Base-by-base conservation (phyloP, 2,888 invertebrate species). In the Norana najaformis region DNA sequence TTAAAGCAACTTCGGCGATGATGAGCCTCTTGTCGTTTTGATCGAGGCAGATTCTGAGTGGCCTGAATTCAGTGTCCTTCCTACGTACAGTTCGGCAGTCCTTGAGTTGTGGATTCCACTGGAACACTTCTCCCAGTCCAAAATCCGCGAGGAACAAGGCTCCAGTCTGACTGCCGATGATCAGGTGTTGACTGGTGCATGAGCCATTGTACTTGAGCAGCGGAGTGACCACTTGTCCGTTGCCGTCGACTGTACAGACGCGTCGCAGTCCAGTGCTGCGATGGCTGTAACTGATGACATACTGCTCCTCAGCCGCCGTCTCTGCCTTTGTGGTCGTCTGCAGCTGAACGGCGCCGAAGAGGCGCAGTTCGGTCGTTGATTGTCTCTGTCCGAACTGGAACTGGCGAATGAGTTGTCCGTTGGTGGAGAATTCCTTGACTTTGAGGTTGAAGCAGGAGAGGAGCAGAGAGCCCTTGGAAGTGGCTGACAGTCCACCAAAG, bases 91-190 rank as follows among this genome's bases (percentile, higher is more conserved):
- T 85, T 85, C 85, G 16, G 16, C 35, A 85, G 37, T 85, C 35
- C 23, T 35, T 23, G 35, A 85, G 85, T 37, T 37, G n/a, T 36
- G 85, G 8, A 85, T 85, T 36, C 85, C 85, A 85, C 20, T 85
- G 37, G 85, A 85, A 37, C 20, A 85, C 85, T 37, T 85, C 85
- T 85, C 37, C 37, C 85, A 85, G 30, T 85, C 36, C 85, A n/a
- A 85, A 85, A 85, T 85, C 85, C 0, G 37, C 85, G 20, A 37
- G 36, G 37, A 85, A 85, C 1, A 85, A 35, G 34, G 85, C 35
- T 36, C 85, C 85, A 5, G 85, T 85, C 37, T 37, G 35, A 37
- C 35, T 18, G 1, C 85, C 85, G 14, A 85, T 16, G 36, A 85
- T 37, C 85, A 85, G 18, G 14, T 85, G 85, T 23, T 85, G 85